Base-by-base conservation (phyloP, 2,888 invertebrate species). In the Cosmia trapezina region DNA sequence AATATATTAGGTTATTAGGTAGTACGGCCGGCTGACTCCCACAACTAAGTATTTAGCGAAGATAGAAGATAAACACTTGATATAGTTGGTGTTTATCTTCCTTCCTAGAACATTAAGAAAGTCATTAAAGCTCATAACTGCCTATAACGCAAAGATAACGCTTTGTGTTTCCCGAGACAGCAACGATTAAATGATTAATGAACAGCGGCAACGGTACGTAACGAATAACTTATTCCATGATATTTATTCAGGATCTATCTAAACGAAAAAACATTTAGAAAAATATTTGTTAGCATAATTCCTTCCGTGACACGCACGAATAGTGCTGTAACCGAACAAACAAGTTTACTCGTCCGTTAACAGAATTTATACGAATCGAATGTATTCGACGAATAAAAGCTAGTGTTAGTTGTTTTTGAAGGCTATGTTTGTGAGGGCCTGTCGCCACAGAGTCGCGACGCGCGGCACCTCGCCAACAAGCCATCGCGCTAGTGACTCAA, bases 381-480 rank as follows among this genome's bases (percentile, higher is more conserved):
- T 68, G 66, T 81, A 66, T 77, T 75, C 75, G 77, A 75, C 71
- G 81, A 86, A 87, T 89, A 84, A 88, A 89, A 87, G 83, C 87
- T 86, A 86, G 87, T 88, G 84, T 86, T 85, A 84, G 89, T 90
- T 89, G 89, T 90, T 89, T 89, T 84, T 72, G 81, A 86, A 87
- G 84, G 86, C 81, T 87, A 81, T 87, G 77, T 87, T 86, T 85
- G 86, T 87, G 83, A 84, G 79, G 65, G 66, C 22, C 85, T 87
- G 90, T 83, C 88, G 88, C 83, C 87, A 86, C 86, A 83, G 86
- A 86, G 90, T 84, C 88, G 88, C 94, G 95, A 94, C 94, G 91
- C 70, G 89, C 94, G 95, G 94, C 94, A 91, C 69, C 76, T 84
- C 87, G 94, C 93, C 94, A 93, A 91, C 86, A 79, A 89, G 84